Base-by-base conservation (phyloP, 2,113 vertebrate genomes). In the Gallinago paraguaiae region DNA sequence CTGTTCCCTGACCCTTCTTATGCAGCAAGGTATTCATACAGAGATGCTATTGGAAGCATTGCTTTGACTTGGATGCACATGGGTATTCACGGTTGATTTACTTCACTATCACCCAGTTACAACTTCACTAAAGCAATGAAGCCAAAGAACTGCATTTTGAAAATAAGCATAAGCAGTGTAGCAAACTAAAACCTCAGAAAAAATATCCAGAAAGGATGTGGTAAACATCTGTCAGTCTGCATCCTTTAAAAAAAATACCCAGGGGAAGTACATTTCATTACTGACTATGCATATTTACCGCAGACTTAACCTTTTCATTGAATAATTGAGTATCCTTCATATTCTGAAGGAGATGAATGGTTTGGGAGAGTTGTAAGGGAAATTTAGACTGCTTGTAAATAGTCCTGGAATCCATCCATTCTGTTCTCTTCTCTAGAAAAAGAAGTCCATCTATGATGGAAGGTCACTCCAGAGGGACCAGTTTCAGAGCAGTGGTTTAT, bases 251-350 rank as follows among this genome's bases (percentile, higher is more conserved):
- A 93, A 92, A 96, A 93, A 87, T 67, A 86, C 91, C 61, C 79
- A 30, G 63, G 83, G 94, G 91, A 86, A 94, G 45, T 85, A 90
- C 82, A 86, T 93, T 95, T 96, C 88, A 90, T 96, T 95, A 91
- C 63, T 90, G 72, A 56, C 82, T 77, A 56, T 56, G 72, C 37
- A 71, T 86, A 80, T 94, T 95, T 93, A 96, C 86, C 24, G 0
- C 88, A 94, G 30, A 54, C 67, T 96, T 96, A 96, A 95, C 64
- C 56, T 92, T 83, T 96, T 96, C 87, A 76, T 88, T 95, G 67
- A 96, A 82, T 89, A 95, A 94, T 82, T 94, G 81, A 84, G 28
- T 69, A 69, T 33, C 43, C 53, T 93, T 82, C 56, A 68, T 86
- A 57, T 93, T 82, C 72, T 76, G 46, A 92, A 96, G 37, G 28